Evolutionary conservation across 2,797 vertebrate genomes (phyloP), one percentile per base, ranked within the genome.

Genomic region (Hybognathus amarus): DNA sequence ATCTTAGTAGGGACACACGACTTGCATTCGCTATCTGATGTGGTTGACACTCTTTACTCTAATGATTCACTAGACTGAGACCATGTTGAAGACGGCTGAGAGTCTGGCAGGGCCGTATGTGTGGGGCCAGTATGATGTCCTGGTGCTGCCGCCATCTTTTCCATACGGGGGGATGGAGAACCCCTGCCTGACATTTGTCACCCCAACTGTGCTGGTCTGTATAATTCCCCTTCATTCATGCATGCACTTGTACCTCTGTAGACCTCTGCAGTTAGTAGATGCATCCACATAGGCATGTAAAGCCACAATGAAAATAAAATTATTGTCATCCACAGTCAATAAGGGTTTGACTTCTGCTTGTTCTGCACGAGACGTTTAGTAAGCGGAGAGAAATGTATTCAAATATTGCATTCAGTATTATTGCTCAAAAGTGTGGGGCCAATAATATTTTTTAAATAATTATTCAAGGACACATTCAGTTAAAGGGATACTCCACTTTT

Each of bases 111-210:
- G 98, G 1, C 97, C 97, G 0, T 99, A 99, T 6, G 95, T 99
- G 0, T 99, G 98, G 98, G 97, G 97, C 18, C 97, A 97, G 79
- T 99, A 99, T 42, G 98, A 99, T 87, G 84, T 99, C 7, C 90
- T 99, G 87, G 95, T 99, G 73, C 93, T 99, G 30, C 97, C 98
- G 3, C 98, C 97, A 0, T 99, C 98, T 20, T 99, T 99, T 90
- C 98, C 98, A 0, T 99, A 98, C 0, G 98, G 97, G 0, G 98
- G 98, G 42, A 99, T 99, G 98, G 98, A 99, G 89, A 99, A 99
- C 86, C 98, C 98, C 52, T 99, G 98, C 71, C 96, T 99, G 77
- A 99, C 98, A 59, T 99, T 97, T 79, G 96, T 96, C 27, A 99
- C 98, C 0, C 98, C 98, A 47, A 98, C 98, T 0, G 78, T 99